These are phyloP conservation scores for Cepphus grylle DNA, from an alignment of 2,113 vertebrate genomes.

Conservation along the genomic window DNA sequence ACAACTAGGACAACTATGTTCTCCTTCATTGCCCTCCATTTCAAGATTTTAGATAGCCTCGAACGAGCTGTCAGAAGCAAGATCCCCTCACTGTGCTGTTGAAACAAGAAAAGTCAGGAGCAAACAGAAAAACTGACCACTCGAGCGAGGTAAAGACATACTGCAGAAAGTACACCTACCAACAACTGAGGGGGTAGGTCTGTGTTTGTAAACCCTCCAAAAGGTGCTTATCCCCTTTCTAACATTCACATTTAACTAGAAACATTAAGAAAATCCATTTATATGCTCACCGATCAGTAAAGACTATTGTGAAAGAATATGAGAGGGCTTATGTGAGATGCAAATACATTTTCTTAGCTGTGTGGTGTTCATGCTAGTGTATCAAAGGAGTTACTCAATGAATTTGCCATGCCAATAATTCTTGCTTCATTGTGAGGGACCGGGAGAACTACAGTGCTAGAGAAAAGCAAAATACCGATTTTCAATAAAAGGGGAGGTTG, in stretches of 20 bases:
- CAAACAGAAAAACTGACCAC: not conserved
- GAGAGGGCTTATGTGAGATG: not conserved
- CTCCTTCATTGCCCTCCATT: not conserved
- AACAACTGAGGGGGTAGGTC: not conserved
- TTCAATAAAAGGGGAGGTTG: not conserved
- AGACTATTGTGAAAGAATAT: not conserved
- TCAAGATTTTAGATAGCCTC: not conserved
- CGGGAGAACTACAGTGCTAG: not conserved
- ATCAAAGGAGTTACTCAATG: not conserved
- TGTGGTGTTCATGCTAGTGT: not conserved
- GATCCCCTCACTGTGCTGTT: not conserved
- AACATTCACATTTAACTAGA: not conserved
- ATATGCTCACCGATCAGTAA: not conserved
- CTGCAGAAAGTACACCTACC: not conserved
- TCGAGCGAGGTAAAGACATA: not conserved
- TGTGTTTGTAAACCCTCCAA: not conserved
- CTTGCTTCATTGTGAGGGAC: not conserved
- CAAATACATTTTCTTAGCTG: not conserved
- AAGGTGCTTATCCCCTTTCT: not conserved
- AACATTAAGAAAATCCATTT: not conserved
- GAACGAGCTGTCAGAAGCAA: not conserved
- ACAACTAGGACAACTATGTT: not conserved
- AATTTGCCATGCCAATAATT: not conserved
- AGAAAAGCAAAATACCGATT: not conserved
- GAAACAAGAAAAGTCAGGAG: not conserved